These are phyloP conservation scores for Petrocephalus schoutedeni DNA, from an alignment of 2,797 vertebrate genomes.

Conservation along the genomic window DNA sequence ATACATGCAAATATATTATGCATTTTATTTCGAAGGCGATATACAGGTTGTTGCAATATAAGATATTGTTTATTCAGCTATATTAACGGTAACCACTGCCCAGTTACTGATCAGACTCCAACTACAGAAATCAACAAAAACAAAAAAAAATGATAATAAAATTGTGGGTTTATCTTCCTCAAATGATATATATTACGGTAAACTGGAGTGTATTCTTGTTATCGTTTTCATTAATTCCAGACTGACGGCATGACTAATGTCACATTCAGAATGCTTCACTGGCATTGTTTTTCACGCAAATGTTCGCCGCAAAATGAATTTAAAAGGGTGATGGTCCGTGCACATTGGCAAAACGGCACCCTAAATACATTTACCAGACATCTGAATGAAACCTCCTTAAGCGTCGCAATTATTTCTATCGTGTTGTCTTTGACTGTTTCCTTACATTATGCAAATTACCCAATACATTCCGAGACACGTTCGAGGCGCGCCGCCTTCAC, in stretches of 20 bases:
- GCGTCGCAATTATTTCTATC: conserved; percentile 15
- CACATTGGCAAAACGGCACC: background rate
- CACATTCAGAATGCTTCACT: background rate
- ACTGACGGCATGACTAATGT: background rate
- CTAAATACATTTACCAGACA: conserved; percentile 14
- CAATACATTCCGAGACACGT: background rate
- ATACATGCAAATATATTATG: background rate
- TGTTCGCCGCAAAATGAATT: conserved; percentile 2
- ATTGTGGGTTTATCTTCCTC: background rate
- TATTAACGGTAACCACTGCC: background rate
- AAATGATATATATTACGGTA: background rate
- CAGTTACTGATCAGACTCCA: background rate
- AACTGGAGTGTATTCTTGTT: background rate
- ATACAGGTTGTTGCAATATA: background rate
- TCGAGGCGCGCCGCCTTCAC: background rate
- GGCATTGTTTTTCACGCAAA: conserved; percentile 9
- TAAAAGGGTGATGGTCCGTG: background rate
- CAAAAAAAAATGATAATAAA: background rate
- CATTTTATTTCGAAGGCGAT: background rate
- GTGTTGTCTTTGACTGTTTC: conserved; percentile 11
- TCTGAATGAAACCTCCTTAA: conserved; percentile 16
- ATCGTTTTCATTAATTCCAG: conserved; percentile 13
- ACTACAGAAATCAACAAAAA: background rate
- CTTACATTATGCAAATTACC: conserved; percentile 16
- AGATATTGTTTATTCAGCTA: background rate